Evolutionary conservation across 2,113 vertebrate species (phyloP).

Genomic region (Rissa tridactyla): DNA sequence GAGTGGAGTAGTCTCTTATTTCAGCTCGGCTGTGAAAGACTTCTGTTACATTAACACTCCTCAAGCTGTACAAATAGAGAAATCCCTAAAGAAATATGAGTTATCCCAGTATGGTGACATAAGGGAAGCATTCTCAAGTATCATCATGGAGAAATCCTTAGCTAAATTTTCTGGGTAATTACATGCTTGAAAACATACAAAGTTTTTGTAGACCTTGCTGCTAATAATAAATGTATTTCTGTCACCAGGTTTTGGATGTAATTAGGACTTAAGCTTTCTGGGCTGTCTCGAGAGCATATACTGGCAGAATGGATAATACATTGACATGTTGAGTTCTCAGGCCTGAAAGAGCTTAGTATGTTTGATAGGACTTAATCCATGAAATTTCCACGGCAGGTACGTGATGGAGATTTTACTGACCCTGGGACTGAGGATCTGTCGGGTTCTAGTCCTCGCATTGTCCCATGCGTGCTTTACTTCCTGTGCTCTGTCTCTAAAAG

Average conservation of each 20-base stretch:
- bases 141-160: neutral
- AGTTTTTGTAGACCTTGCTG: neutral
- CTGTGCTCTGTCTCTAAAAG: neutral
- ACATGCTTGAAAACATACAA: neutral
- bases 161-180: neutral
- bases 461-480: neutral
- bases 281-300: neutral
- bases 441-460: neutral
- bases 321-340: neutral
- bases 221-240: neutral
- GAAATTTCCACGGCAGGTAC: neutral
- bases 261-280: neutral
- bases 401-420: neutral
- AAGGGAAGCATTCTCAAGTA: neutral
- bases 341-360: neutral
- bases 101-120: neutral
- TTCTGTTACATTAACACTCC: neutral
- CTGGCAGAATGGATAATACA: neutral
- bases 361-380: neutral
- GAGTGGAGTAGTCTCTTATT: neutral
- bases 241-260: neutral
- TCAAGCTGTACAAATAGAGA: conserved; percentile 30
- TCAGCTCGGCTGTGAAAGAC: neutral
- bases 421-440: neutral
- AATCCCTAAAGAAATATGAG: conserved; percentile 24